Conservation (phyloP, 2,888 invertebrate species). For the Melikaiella ostensackeni region DNA sequence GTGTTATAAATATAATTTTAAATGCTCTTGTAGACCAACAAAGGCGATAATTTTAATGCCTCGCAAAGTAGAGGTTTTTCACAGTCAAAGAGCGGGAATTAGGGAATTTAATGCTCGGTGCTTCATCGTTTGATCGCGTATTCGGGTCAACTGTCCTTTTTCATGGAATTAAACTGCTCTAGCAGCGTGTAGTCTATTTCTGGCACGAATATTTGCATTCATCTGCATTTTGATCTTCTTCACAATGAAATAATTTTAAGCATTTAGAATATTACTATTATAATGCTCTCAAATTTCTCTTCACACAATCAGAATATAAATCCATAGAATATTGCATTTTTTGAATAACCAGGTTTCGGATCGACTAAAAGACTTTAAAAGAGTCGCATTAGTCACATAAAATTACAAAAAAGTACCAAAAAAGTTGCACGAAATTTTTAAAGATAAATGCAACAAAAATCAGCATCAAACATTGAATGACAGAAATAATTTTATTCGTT, state of each 20-base stretch:
- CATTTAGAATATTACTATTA: not conserved
- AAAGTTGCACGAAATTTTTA: no score
- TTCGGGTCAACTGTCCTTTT: slow-evolving; percentile 67
- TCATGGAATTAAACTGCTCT: slow-evolving; percentile 61
- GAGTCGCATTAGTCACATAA: no score
- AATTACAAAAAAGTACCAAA: no score
- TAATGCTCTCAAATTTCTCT: not conserved
- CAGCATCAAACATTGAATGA: no score
- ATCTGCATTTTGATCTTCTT: not conserved
- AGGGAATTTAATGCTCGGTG: slow-evolving; percentile 35
- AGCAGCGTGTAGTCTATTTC: slow-evolving; percentile 63
- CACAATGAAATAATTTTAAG: not conserved
- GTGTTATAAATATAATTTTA: no score
- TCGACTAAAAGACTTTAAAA: no score
- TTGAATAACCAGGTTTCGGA: no score
- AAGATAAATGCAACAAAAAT: no score
- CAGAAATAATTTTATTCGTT: no score
- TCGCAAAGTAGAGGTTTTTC: not conserved
- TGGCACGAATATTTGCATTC: slow-evolving; percentile 56
- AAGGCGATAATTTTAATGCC: slow-evolving; percentile 11
- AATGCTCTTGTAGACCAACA: not conserved
- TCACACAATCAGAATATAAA: not conserved
- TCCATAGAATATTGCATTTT: no score
- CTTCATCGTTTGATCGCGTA: slow-evolving; percentile 59
- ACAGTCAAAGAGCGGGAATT: not conserved